phyloP scores from a whole-genome alignment of 2,113 vertebrate species.

The Rhegmatorhina hoffmannsi region DNA sequence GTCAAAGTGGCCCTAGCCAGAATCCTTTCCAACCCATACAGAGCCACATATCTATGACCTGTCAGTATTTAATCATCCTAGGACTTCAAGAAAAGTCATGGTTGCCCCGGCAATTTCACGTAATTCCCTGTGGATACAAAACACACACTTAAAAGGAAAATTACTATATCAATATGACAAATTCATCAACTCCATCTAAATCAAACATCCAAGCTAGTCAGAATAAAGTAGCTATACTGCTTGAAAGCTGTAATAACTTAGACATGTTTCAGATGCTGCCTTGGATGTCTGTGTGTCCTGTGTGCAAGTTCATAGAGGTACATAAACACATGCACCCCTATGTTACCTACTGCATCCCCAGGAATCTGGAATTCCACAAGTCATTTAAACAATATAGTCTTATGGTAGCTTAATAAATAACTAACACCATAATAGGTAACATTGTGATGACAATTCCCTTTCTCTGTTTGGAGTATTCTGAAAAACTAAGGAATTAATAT shows the following conservation, averaged over 20 bases:
- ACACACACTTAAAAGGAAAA: conserved; percentile 48
- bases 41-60: conserved; percentile 28
- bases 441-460: neutral
- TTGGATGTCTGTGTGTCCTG: neutral
- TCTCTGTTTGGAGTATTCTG: neutral
- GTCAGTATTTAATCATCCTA: conserved; percentile 13
- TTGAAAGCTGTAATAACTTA: neutral
- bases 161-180: conserved; percentile 54
- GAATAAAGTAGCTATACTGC: neutral
- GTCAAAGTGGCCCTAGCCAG: neutral
- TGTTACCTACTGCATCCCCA: neutral
- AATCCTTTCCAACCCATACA: neutral
- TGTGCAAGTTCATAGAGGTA: neutral
- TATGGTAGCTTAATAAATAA: neutral
- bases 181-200: conserved; percentile 52
- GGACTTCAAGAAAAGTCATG: conserved; percentile 26
- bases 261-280: neutral
- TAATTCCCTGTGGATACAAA: conserved; percentile 52
- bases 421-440: neutral
- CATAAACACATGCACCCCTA: neutral
- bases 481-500: neutral
- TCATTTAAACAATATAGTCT: neutral
- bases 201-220: conserved; percentile 32
- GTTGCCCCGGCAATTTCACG: conserved; percentile 68
- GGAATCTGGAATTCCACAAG: neutral